These are phyloP conservation scores for Eulemur coronatus DNA, from an alignment of 2,797 vertebrate species.

Conservation along the genomic window DNA sequence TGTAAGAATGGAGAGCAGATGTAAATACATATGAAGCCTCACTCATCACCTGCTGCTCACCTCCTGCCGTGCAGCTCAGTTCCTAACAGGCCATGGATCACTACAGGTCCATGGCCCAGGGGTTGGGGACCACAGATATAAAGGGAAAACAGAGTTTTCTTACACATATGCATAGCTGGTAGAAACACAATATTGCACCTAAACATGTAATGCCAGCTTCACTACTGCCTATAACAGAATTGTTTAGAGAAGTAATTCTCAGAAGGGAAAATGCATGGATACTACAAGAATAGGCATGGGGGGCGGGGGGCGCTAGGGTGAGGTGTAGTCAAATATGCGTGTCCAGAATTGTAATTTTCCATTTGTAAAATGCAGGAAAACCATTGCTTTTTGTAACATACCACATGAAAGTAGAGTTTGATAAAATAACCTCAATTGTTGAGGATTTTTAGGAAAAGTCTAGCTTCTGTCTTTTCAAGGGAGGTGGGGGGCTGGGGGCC, in stretches of 20 bases:
- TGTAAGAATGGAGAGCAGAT: too few species aligned
- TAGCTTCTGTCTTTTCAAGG: neutral
- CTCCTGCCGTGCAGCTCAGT: too few species aligned
- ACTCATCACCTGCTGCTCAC: too few species aligned
- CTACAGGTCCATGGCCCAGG: too few species aligned
- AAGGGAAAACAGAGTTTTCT: neutral
- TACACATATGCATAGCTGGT: too few species aligned
- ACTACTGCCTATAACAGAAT: neutral
- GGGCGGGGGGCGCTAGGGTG: fast-evolving
- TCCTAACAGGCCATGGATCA: too few species aligned
- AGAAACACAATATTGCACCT: neutral
- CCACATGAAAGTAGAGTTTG: neutral
- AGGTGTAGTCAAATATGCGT: neutral
- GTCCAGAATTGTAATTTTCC: neutral
- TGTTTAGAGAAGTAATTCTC: neutral
- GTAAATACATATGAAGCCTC: too few species aligned
- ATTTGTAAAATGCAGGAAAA: neutral
- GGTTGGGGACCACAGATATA: neutral
- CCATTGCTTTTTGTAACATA: neutral
- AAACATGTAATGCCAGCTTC: neutral
- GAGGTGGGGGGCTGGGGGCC: too few species aligned
- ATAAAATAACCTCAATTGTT: neutral
- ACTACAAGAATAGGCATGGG: fast-evolving
- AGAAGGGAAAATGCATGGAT: neutral
- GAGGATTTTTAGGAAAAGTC: neutral